phyloP scores from a whole-genome alignment of 2,797 vertebrate species.

The Rhynchonycteris naso region DNA sequence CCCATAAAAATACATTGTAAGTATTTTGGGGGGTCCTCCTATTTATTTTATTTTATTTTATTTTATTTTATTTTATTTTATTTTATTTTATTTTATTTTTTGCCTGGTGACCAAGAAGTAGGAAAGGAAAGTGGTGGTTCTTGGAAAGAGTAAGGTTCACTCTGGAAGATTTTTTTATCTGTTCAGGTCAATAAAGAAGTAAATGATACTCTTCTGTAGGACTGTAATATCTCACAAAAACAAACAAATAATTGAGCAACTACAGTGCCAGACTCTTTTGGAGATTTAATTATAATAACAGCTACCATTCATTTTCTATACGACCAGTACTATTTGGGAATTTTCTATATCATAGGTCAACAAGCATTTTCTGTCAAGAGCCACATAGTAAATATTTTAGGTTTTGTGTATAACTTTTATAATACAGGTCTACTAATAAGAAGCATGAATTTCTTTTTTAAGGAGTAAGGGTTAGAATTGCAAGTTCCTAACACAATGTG shows the following conservation, averaged over 20 bases:
- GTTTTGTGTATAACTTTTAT: background rate
- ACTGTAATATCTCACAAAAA: background rate
- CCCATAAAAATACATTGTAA: background rate
- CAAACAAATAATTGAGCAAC: background rate
- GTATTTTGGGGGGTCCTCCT: too few relatives aligned
- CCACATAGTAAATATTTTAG: background rate
- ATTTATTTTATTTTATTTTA: background rate
- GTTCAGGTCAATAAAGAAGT: conserved; percentile 51
- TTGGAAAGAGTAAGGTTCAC: background rate
- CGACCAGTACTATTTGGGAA: background rate
- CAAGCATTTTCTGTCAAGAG: background rate
- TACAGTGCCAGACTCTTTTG: background rate
- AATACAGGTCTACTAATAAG: background rate
- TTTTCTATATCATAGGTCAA: background rate
- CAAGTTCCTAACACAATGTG: background rate
- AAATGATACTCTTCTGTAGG: background rate
- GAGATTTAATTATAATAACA: background rate
- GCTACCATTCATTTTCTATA: conserved; percentile 23
- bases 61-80: conserved; percentile 40
- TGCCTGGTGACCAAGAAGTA: conserved; percentile 25
- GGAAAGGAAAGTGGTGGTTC: background rate
- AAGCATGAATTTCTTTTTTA: background rate
- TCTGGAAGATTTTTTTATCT: conserved; percentile 54
- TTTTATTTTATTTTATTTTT: background rate
- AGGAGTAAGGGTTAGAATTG: background rate